phyloP scores from a whole-genome alignment of 1,140 invertebrate genomes.

The Neodiprion fabricii region DNA sequence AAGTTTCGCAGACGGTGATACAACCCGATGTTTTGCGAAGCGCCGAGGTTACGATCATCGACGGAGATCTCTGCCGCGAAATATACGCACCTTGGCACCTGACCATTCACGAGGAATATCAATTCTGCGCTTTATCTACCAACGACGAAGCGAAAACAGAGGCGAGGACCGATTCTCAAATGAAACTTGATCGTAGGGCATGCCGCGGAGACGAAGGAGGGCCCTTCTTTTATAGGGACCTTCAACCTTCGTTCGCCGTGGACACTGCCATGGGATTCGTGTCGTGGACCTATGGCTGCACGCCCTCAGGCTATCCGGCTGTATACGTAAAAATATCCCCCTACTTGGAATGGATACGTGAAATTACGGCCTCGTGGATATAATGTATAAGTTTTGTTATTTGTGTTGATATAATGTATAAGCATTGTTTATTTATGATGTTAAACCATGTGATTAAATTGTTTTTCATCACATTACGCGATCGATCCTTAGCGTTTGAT shows the following conservation, averaged over 20 bases:
- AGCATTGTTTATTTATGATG: too few relatives aligned
- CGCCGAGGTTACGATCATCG: neutral
- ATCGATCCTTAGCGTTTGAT: too few relatives aligned
- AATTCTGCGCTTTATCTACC: neutral
- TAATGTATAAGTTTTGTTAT: neutral
- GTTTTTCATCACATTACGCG: too few relatives aligned
- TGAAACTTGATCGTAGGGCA: neutral
- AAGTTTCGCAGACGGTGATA: constrained; percentile 10
- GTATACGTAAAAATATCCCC: neutral
- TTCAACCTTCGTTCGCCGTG: neutral
- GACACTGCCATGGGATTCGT: neutral
- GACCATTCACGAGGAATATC: neutral
- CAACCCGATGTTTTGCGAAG: neutral
- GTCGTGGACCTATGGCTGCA: constrained; percentile 1
- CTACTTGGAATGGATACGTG: neutral
- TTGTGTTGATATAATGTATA: too few relatives aligned
- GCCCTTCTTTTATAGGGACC: neutral
- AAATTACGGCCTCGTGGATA: neutral
- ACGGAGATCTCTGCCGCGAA: constrained; percentile 6
- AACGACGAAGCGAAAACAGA: neutral
- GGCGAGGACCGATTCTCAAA: neutral
- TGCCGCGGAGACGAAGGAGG: constrained; percentile 3
- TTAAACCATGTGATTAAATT: too few relatives aligned
- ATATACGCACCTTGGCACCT: neutral
- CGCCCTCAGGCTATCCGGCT: neutral